A percentile compares a stretch with the other conserved stretches of the same genome.
phyloP scores from a whole-genome alignment of 2,113 vertebrate species.

The Sinocyclocheilus anophthalmus region DNA sequence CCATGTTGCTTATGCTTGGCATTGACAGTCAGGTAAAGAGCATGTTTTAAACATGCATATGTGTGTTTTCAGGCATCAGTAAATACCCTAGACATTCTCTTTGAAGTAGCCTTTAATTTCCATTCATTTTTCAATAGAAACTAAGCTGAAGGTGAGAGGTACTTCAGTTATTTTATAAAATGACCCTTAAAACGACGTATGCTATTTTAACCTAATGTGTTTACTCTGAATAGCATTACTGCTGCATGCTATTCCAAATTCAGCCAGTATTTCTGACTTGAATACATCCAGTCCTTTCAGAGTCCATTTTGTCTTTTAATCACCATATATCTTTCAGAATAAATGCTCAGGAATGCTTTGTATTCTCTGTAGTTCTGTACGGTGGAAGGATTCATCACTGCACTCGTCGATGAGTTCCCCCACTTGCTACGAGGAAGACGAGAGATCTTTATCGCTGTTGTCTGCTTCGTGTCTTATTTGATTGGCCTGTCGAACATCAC shows the following conservation, averaged over 20 bases:
- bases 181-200: too few species aligned
- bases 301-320: neutral
- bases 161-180: too few species aligned
- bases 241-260: neutral
- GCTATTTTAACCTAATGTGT: too few species aligned
- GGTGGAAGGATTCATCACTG: conserved; percentile 97
- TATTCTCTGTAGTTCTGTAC: conserved; percentile 88
- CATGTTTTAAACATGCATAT: neutral
- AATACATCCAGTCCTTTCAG: neutral
- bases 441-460: conserved; percentile 92
- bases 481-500: conserved; percentile 98
- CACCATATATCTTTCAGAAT: neutral
- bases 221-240: too few species aligned
- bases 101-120: too few species aligned
- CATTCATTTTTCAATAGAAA: too few species aligned
- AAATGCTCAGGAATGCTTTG: conserved; percentile 10
- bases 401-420: conserved; percentile 95
- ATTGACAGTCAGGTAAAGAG: conserved; percentile 95
- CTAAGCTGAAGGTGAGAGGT: too few species aligned
- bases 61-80: too few species aligned
- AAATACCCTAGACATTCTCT: too few species aligned
- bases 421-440: conserved; percentile 84
- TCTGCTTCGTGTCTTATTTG: conserved; percentile 92
- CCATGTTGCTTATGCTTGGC: conserved; percentile 97
- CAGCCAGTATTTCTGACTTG: neutral